A percentile compares a stretch with the other conserved stretches of the same genome.
Evolutionary conservation across 2,113 vertebrate species (phyloP).

Genomic region (Chauna torquata): DNA sequence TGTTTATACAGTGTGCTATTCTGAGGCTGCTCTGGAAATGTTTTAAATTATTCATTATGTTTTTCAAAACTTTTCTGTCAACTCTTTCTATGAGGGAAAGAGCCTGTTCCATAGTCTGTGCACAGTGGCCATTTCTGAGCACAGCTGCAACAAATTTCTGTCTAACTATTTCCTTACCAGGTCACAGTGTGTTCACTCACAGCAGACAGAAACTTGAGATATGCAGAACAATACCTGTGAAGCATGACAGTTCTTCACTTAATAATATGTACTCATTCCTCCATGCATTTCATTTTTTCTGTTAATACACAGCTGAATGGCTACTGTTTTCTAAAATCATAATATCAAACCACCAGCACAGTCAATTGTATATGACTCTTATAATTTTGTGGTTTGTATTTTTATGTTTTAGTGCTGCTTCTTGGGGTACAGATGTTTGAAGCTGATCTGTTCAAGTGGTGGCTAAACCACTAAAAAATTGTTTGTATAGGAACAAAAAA

Average conservation of each 20-base stretch:
- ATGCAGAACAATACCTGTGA: not conserved
- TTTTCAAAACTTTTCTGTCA: not conserved
- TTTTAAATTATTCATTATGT: not conserved
- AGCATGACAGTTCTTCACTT: not conserved
- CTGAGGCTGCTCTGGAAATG: not conserved
- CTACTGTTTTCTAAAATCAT: not conserved
- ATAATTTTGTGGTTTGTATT: not conserved
- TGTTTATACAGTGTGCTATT: not conserved
- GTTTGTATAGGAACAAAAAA: not conserved
- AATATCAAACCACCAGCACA: not conserved
- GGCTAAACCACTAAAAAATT: not conserved
- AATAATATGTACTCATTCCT: not conserved
- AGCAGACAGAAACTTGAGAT: not conserved
- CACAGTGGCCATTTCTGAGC: not conserved
- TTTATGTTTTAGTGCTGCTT: not conserved
- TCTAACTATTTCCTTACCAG: not conserved
- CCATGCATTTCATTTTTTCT: not conserved
- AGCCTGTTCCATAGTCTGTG: not conserved
- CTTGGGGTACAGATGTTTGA: not conserved
- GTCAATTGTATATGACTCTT: not conserved
- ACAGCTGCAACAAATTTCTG: not conserved
- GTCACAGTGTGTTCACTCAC: not conserved
- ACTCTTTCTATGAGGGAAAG: not conserved
- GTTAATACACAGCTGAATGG: not conserved
- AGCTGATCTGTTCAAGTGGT: not conserved